Evolutionary conservation across 53 echinoderm and acorn worm genomes (phyloP), one percentile per base, ranked within the genome.

Genomic region (Temnopleurus reevesii): DNA sequence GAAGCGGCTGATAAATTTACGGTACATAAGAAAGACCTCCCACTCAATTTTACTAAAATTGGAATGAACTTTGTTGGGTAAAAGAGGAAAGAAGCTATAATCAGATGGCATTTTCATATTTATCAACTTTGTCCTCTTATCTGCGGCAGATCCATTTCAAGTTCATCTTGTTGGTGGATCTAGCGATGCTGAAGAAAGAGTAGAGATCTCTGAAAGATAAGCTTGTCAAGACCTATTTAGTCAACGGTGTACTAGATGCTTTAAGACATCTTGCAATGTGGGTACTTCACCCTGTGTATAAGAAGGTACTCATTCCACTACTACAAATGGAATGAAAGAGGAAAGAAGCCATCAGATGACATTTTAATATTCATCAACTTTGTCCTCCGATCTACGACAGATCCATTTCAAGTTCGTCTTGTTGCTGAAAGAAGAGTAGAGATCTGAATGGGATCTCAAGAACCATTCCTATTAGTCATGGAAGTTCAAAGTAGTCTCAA

Each of bases 321-420:
- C 45, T 2, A 79, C 86, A 46, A 76, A n/a, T n/a, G n/a, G n/a
- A 33, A 30, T 86, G 87, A n/a, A n/a, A n/a, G n/a, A n/a, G n/a
- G n/a, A n/a, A n/a, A n/a, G n/a, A n/a, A n/a, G n/a, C n/a, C 3
- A 9, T 24, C 56, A 15, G 55, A 54, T 18, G 9, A 3, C 2
- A 3, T 54, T 54, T 4, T 18, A 3, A 51, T 34, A 8, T 5
- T 24, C 2, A 46, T 91, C 2, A 2, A 4, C 0, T 91, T 86
- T 77, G 18, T 34, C 3, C 77, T 86, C 33, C 54, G n/a, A 4
- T 55, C 8, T 10, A 6, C 2, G 19, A 0, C 28, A 28, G 30
- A 60, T 60, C 28, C 28, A 0, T 6, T 60, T 30, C 30, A 76
- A 76, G 24, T 76, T 76, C 76, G 76, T 44, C 44, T 76, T n/a